Conservation (phyloP, 2,888 invertebrate genomes). For the Ichneumoninae sp. region DNA sequence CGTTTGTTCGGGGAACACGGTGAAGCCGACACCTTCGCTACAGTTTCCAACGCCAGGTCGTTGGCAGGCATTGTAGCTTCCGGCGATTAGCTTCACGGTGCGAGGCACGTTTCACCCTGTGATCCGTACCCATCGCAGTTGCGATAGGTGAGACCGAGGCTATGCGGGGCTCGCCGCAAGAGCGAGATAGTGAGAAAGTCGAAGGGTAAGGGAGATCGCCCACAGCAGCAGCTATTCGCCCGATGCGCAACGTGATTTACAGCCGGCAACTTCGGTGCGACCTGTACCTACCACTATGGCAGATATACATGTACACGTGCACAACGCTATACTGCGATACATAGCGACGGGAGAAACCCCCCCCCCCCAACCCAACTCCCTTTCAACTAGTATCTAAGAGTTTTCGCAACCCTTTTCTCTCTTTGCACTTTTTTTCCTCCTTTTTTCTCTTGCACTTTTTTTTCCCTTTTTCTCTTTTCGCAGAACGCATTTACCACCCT, state of each 20-base stretch:
- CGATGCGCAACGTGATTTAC: constrained; percentile 63
- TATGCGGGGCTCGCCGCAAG: constrained; percentile 3
- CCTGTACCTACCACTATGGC: constrained; percentile 2
- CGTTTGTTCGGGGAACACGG: not conserved
- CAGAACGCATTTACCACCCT: constrained; percentile 46
- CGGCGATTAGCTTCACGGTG: constrained; percentile 20
- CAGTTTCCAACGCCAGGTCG: not conserved
- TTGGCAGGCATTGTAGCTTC: not conserved
- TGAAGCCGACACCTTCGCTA: constrained; percentile 17
- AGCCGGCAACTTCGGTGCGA: constrained; percentile 48
- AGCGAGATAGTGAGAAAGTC: constrained; percentile 46
- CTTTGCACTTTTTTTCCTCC: not conserved
- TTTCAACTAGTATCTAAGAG: constrained; percentile 46
- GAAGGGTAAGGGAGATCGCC: constrained; percentile 42
- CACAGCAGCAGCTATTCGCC: constrained; percentile 38
- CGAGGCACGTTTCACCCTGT: constrained; percentile 7
- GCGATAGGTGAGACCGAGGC: constrained; percentile 55
- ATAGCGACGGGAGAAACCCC: constrained; percentile 16
- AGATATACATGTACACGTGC: constrained; percentile 9
- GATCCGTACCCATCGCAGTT: constrained; percentile 44
- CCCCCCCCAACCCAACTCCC: not conserved
- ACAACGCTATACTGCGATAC: constrained; percentile 3
- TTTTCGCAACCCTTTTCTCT: constrained; percentile 47
- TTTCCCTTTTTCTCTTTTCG: not conserved
- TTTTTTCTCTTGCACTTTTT: not conserved